Conservation (phyloP, 2,888 invertebrate genomes). For the Cantharis rustica region DNA sequence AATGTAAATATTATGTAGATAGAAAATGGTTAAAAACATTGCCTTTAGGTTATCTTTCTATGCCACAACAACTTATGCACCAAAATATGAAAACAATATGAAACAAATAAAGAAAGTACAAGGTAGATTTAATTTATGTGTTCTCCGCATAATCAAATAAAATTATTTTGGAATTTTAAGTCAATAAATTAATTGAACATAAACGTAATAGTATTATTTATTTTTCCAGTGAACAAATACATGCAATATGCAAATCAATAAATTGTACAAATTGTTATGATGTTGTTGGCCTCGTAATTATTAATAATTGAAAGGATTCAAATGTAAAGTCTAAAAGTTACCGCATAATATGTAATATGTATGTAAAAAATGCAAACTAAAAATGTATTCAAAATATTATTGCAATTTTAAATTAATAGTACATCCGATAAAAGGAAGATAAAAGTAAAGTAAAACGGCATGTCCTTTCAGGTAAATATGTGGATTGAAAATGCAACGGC, state of each 20-base stretch:
- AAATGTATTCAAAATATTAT: background rate
- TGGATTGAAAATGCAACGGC: constrained; percentile 2
- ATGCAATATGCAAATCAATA: background rate
- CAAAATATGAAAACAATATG: background rate
- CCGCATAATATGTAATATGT: too few relatives aligned
- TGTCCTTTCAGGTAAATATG: constrained; percentile 9
- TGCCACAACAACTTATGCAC: too few relatives aligned
- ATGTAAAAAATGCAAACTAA: too few relatives aligned
- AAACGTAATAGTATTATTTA: background rate
- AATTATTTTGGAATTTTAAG: background rate
- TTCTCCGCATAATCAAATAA: background rate
- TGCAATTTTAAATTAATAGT: constrained; percentile 15
- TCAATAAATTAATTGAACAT: background rate
- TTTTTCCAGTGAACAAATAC: background rate
- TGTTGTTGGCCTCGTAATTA: background rate
- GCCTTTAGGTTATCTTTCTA: too few relatives aligned
- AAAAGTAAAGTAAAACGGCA: constrained; percentile 17
- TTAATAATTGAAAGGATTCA: background rate
- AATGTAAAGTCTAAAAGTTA: background rate
- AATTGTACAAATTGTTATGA: background rate
- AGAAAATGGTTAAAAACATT: too few relatives aligned
- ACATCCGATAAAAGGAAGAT: constrained; percentile 21
- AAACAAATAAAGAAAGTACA: too few relatives aligned
- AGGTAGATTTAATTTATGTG: too few relatives aligned
- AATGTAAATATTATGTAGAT: too few relatives aligned